These are phyloP conservation scores for Meriones psammophilus DNA, from an alignment of 2,797 vertebrate genomes.

Conservation along the genomic window DNA sequence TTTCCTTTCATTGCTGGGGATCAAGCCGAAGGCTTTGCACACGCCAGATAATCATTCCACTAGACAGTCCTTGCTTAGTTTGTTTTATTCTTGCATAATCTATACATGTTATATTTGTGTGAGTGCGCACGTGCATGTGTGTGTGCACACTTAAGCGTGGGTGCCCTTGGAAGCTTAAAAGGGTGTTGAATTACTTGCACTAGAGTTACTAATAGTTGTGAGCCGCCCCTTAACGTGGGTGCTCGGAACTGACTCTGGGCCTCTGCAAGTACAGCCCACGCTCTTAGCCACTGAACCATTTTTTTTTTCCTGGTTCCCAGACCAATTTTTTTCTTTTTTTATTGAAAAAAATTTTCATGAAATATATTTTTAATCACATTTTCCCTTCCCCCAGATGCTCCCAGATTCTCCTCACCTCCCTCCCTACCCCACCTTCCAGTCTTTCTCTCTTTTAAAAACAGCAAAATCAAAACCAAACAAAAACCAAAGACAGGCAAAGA, in stretches of 20 bases:
- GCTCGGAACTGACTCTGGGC: neutral
- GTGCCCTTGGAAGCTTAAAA: neutral
- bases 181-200: neutral
- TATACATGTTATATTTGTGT: neutral
- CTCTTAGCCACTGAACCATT: neutral
- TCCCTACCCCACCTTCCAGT: neutral
- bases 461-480: neutral
- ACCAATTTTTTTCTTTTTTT: neutral
- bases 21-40: neutral
- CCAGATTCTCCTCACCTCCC: neutral
- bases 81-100: neutral
- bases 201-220: neutral
- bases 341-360: neutral
- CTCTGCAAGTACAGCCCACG: no score
- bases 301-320: neutral
- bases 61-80: neutral
- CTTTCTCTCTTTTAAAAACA: neutral
- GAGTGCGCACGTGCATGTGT: no score
- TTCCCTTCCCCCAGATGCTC: neutral
- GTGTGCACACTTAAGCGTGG: neutral
- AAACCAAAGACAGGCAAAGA: neutral
- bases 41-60: neutral
- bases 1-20: neutral
- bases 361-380: neutral
- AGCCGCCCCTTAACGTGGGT: neutral